Percentiles rank a stretch among this genome's conserved stretches.
These are phyloP conservation scores for Papilio polytes DNA, from an alignment of 1,140 invertebrate genomes.

Conservation along the genomic window DNA sequence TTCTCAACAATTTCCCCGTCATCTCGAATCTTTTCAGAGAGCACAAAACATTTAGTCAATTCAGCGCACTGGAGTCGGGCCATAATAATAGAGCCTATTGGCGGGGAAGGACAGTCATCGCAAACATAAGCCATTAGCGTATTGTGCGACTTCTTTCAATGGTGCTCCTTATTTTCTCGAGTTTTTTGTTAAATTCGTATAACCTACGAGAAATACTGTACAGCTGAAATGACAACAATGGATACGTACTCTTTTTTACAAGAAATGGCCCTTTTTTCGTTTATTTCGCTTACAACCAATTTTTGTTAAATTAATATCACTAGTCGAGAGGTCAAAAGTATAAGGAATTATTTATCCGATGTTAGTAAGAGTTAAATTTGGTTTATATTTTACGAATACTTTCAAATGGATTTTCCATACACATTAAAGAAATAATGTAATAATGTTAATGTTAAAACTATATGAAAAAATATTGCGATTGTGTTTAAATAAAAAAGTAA, in stretches of 20 bases:
- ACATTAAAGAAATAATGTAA: not conserved
- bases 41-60: constrained; percentile 82
- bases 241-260: constrained; percentile 15
- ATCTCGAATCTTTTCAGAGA: constrained; percentile 77
- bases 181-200: constrained; percentile 45
- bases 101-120: constrained; percentile 72
- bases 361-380: not conserved
- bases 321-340: not conserved
- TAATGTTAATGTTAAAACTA: not conserved
- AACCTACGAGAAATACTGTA: constrained; percentile 19
- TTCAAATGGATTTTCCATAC: too few relatives aligned
- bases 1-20: constrained; percentile 81
- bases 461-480: too few relatives aligned
- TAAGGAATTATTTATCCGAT: not conserved
- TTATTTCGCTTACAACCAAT: constrained; percentile 14
- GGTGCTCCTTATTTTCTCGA: constrained; percentile 48
- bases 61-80: constrained; percentile 71
- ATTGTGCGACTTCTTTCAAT: constrained; percentile 70
- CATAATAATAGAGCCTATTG: constrained; percentile 77
- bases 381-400: too few relatives aligned
- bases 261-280: constrained; percentile 6
- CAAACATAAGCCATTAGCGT: constrained; percentile 79
- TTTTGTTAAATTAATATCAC: not conserved
- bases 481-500: too few relatives aligned
- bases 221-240: constrained; percentile 31